Evolutionary conservation across 2,113 vertebrate genomes (phyloP).

Genomic region (Monopterus albus): DNA sequence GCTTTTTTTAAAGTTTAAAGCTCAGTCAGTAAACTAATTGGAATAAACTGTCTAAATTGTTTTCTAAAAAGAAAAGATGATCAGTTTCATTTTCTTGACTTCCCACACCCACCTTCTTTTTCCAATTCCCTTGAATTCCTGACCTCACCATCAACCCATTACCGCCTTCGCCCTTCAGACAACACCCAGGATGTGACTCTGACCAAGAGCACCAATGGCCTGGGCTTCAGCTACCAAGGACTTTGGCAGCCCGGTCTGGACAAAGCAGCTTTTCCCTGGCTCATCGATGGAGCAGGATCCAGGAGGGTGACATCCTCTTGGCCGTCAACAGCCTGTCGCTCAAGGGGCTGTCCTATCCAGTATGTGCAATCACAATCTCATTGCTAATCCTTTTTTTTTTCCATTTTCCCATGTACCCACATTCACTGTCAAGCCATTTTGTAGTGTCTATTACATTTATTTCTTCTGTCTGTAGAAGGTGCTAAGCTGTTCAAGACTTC

Average conservation of each 20-base stretch:
- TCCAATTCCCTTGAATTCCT: not conserved
- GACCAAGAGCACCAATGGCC: constrained; percentile 84
- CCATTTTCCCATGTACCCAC: too few species aligned
- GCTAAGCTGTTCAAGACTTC: constrained; percentile 84
- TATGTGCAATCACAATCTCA: constrained; percentile 46
- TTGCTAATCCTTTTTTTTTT: not conserved
- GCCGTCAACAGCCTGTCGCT: constrained; percentile 86
- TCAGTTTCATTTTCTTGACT: not conserved
- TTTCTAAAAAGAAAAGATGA: too few species aligned
- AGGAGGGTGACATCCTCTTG: constrained; percentile 88
- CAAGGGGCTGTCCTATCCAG: constrained; percentile 87
- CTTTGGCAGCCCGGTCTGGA: constrained; percentile 80
- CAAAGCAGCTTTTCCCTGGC: constrained; percentile 90
- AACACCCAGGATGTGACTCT: constrained; percentile 87
- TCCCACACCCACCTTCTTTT: not conserved
- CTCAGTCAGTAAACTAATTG: too few species aligned
- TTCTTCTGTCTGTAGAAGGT: constrained; percentile 81
- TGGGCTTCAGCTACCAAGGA: constrained; percentile 87
- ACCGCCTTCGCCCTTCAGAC: constrained; percentile 64
- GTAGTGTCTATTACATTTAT: not conserved
- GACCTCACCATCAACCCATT: not conserved
- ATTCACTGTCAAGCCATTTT: too few species aligned
- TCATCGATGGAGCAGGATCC: constrained; percentile 84
- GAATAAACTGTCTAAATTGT: too few species aligned
- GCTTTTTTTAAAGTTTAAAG: too few species aligned